Base-by-base conservation (phyloP, 2,797 vertebrate species). In the Ptychobarbus kaznakovi region DNA sequence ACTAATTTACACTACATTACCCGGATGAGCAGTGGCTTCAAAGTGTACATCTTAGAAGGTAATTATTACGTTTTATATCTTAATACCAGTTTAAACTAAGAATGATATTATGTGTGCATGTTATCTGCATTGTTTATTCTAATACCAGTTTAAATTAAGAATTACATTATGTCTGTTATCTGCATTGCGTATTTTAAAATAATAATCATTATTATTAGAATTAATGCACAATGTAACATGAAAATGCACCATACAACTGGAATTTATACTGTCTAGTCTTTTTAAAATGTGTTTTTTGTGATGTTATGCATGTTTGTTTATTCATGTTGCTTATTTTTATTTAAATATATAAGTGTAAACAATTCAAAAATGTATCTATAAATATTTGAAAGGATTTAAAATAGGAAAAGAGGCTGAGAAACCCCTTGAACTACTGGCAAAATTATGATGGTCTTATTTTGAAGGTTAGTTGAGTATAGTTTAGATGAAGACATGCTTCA, bases 31-130 rank as follows among this genome's bases (percentile, higher is more conserved):
- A 96, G 95, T 46, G 96, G 96, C 82, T 96, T 96, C 89, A 96
- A 96, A 90, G 96, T 96, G 63, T 96, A 96, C 93, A 96, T 96
- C 85, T 89, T 96, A 86, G 96, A 96, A 87, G 95, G 95, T 96
- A 91, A 91, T 91, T 74, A 83, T 84, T 12, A 68, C 42, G 53
- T 25, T 76, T 82, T 11, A 35, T 28, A 1, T n/a, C 63, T 15
- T 35, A 10, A 15, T 65, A 46, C 0, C 6, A 42, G n/a, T 7
- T 40, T 56, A 32, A 66, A 28, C 51, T 75, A 75, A 20, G 25
- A 75, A 42, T 11, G 1, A 3, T 25, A 80, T 15, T 32, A 35
- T 80, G 11, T 65, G 28, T 80, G 78, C 28, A 44, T 63, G 38
- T 18, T 63, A 44, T 28, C 8, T 42, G 56, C 22, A 20, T 44